These are phyloP conservation scores for Leptatherina wallacei DNA, from an alignment of 2,797 vertebrate genomes.

Conservation along the genomic window DNA sequence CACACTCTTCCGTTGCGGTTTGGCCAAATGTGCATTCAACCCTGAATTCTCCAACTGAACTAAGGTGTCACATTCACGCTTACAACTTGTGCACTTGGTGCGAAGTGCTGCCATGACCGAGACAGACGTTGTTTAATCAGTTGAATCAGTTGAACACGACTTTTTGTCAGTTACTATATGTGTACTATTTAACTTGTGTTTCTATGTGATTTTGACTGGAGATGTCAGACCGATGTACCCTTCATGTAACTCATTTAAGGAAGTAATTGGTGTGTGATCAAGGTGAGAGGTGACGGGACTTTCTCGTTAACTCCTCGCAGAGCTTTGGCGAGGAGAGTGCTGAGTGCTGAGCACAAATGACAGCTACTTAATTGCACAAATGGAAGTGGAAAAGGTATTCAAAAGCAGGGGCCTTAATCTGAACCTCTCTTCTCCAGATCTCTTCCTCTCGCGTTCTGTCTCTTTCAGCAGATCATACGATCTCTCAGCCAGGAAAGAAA, in stretches of 20 bases:
- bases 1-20: slow-evolving; percentile 81
- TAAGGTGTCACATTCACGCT: slow-evolving; percentile 59
- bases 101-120: slow-evolving; percentile 37
- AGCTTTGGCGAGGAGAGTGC: slow-evolving; percentile 30
- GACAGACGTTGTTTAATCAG: slow-evolving; percentile 29
- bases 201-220: slow-evolving; percentile 27
- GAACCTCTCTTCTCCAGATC: slow-evolving; percentile 41
- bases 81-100: slow-evolving; percentile 52
- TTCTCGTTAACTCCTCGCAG: slow-evolving; percentile 55
- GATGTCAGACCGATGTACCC: slow-evolving; percentile 10
- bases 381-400: slow-evolving; percentile 52
- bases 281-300: slow-evolving; percentile 51
- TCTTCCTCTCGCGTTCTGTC: slow-evolving; percentile 37
- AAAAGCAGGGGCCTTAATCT: slow-evolving; percentile 46
- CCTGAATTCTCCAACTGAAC: slow-evolving; percentile 78
- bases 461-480: slow-evolving; percentile 39
- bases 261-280: slow-evolving; percentile 45
- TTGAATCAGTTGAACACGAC: slow-evolving; percentile 23
- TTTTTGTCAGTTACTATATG: slow-evolving; percentile 25
- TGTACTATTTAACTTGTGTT: slow-evolving; percentile 8
- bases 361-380: slow-evolving; percentile 64
- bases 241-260: slow-evolving; percentile 13
- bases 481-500: slow-evolving; percentile 44
- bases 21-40: slow-evolving; percentile 74
- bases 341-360: slow-evolving; percentile 48